A percentile compares a stretch with the other conserved stretches of the same genome.
phyloP scores from a whole-genome alignment of 2,797 vertebrate genomes.

The Pantherophis alleghaniensis region DNA sequence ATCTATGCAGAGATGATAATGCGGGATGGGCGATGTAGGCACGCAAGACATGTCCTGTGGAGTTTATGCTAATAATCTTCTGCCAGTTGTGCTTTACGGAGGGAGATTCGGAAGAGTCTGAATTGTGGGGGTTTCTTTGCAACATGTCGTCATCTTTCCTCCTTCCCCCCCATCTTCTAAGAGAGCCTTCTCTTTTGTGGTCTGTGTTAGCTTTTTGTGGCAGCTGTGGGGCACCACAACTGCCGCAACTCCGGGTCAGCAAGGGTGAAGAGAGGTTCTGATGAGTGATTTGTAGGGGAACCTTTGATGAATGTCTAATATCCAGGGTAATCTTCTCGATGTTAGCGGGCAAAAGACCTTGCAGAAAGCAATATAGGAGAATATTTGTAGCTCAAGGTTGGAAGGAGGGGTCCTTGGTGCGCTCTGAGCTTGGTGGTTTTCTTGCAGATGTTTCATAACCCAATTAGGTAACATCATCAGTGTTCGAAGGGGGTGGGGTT shows the following conservation, averaged over 20 bases:
- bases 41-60: slow-evolving; percentile 61
- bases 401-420: not conserved
- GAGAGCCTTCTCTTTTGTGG: slow-evolving; percentile 33
- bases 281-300: not conserved
- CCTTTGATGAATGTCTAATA: not conserved
- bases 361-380: not conserved
- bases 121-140: slow-evolving; percentile 35
- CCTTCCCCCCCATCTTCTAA: slow-evolving; percentile 36
- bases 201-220: not conserved
- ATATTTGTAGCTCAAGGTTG: not conserved
- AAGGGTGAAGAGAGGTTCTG: not conserved
- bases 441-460: no score
- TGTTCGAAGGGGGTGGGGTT: no score
- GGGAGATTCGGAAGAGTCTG: slow-evolving; percentile 41
- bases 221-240: not conserved
- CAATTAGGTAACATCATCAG: no score
- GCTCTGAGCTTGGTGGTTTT: no score
- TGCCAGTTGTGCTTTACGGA: slow-evolving; percentile 50
- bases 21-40: slow-evolving; percentile 65
- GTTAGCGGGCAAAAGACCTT: not conserved
- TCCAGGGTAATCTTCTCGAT: not conserved
- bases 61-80: slow-evolving; percentile 66
- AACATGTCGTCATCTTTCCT: slow-evolving; percentile 31
- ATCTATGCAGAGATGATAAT: slow-evolving; percentile 69
- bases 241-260: not conserved